Conservation (phyloP, 2,888 invertebrate species). For the Pseudococcus jackbeardsleyi region DNA sequence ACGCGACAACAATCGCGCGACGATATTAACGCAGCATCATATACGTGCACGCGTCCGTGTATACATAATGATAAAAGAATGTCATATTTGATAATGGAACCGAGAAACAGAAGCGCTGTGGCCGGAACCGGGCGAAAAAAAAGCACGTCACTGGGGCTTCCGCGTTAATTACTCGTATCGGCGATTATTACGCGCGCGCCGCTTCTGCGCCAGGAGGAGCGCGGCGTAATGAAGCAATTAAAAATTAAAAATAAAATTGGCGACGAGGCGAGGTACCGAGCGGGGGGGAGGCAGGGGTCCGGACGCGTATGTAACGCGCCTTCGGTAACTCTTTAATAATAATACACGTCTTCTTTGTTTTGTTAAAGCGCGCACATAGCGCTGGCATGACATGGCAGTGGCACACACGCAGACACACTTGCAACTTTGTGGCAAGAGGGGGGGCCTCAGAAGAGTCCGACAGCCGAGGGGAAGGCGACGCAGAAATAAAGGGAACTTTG, state of each 20-base stretch:
- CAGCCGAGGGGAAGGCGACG: background rate
- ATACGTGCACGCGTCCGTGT: background rate
- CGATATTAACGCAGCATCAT: background rate
- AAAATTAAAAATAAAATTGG: slow-evolving; percentile 49
- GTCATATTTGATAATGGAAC: background rate
- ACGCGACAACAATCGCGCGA: background rate
- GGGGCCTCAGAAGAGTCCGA: background rate
- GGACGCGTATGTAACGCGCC: background rate
- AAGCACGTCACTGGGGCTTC: slow-evolving; percentile 28
- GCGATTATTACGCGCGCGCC: slow-evolving; percentile 40
- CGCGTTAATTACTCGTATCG: slow-evolving; percentile 50
- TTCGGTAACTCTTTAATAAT: background rate
- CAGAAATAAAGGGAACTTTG: slow-evolving; percentile 52
- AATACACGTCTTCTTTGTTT: slow-evolving; percentile 44
- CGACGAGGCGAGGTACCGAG: background rate
- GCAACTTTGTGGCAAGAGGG: background rate
- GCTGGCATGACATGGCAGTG: background rate
- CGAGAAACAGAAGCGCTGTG: background rate
- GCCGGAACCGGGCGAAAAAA: background rate
- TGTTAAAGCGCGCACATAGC: background rate
- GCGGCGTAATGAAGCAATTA: slow-evolving; percentile 43
- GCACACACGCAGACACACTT: background rate
- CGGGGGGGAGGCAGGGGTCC: background rate
- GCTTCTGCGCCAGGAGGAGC: background rate
- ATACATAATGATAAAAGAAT: slow-evolving; percentile 28